Evolutionary conservation across 2,113 vertebrate species (phyloP).

Genomic region (Oreotragus oreotragus): DNA sequence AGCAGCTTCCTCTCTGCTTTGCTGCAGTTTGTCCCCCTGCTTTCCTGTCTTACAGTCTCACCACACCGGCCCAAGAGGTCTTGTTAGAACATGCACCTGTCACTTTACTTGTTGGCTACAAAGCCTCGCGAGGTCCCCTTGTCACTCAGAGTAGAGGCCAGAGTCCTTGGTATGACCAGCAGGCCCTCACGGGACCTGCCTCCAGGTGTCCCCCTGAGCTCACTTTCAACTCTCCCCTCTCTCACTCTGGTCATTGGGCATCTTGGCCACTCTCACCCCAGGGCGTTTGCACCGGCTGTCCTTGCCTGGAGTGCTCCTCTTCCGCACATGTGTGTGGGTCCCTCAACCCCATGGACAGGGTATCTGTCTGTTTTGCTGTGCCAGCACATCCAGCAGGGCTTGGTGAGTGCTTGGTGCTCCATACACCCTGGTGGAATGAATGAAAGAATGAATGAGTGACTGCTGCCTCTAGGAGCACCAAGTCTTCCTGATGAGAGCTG

Average conservation of each 20-base stretch:
- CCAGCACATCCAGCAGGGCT: neutral
- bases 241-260: neutral
- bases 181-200: neutral
- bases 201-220: too few relatives aligned
- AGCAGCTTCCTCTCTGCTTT: neutral
- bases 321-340: too few relatives aligned
- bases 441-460: neutral
- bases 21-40: too few relatives aligned
- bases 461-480: neutral
- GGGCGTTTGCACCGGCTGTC: neutral
- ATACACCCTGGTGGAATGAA: neutral
- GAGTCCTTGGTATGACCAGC: neutral
- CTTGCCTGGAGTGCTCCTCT: neutral
- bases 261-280: neutral
- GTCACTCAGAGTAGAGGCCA: neutral
- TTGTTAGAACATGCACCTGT: rapidly evolving
- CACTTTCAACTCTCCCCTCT: too few relatives aligned
- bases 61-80: rapidly evolving
- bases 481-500: neutral
- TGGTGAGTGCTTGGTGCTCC: neutral
- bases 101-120: neutral
- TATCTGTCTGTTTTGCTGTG: neutral
- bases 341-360: rapidly evolving
- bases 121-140: neutral
- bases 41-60: neutral